These are phyloP conservation scores for Sylvia atricapilla DNA, from an alignment of 2,113 vertebrate species.

Conservation along the genomic window DNA sequence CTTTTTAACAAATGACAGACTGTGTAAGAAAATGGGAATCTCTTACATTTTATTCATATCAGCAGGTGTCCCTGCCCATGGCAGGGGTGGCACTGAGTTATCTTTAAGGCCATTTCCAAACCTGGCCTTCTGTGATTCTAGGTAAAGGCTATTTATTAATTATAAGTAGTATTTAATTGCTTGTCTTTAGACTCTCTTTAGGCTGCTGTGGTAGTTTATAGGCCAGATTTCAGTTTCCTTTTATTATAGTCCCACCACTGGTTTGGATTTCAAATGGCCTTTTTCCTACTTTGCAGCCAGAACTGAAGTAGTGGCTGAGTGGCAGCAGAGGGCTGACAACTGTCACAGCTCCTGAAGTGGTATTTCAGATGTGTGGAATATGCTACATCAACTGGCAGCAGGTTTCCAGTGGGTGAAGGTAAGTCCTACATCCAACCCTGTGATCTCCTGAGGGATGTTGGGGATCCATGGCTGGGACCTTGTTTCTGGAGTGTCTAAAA, in stretches of 20 bases:
- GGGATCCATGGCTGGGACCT: background rate
- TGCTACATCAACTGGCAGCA: conserved; percentile 73
- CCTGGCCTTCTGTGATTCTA: background rate
- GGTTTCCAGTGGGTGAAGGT: conserved; percentile 80
- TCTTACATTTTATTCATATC: too few relatives aligned
- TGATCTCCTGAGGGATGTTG: background rate
- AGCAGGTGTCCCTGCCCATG: background rate
- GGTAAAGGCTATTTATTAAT: background rate
- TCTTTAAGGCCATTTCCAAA: background rate
- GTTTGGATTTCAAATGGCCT: background rate
- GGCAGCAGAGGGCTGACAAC: background rate
- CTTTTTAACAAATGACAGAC: too few relatives aligned
- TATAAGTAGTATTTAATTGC: background rate
- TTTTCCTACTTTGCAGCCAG: conserved; percentile 55
- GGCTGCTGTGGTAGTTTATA: background rate
- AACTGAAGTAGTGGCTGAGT: conserved; percentile 5
- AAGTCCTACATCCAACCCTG: background rate
- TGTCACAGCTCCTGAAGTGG: background rate
- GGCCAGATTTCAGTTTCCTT: background rate
- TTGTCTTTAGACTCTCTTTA: background rate
- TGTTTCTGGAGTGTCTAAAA: background rate
- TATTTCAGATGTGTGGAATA: conserved; percentile 67
- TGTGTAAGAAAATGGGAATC: too few relatives aligned
- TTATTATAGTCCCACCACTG: background rate
- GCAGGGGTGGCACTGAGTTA: background rate